These are phyloP conservation scores for Galerucella calmariensis DNA, from an alignment of 2,888 invertebrate genomes.

Conservation along the genomic window DNA sequence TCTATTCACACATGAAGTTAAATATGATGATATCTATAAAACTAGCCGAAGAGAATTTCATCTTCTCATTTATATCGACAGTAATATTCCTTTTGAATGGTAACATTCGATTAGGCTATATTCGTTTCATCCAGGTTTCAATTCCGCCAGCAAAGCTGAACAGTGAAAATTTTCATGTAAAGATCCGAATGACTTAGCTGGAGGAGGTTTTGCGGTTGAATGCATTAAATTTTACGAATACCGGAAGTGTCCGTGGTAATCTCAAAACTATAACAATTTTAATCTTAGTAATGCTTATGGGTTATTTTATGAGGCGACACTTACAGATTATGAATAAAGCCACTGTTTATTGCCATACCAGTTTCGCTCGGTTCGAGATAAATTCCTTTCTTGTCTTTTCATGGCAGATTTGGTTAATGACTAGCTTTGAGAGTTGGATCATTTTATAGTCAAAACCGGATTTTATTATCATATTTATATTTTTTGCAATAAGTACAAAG, in stretches of 20 bases:
- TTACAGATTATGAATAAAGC: conserved; percentile 46
- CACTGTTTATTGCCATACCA: conserved; percentile 37
- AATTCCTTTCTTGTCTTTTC: conserved; percentile 11
- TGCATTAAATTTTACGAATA: conserved; percentile 48
- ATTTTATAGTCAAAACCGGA: neutral
- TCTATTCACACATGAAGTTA: too few relatives aligned
- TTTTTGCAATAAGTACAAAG: neutral
- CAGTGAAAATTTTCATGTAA: conserved; percentile 37
- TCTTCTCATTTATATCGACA: conserved; percentile 23
- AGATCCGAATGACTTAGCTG: conserved; percentile 37
- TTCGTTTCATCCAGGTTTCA: conserved; percentile 36
- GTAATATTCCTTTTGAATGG: conserved; percentile 30
- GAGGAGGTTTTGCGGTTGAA: conserved; percentile 38
- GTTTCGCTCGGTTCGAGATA: neutral
- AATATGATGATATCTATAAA: conserved; percentile 8
- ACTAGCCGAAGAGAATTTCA: conserved; percentile 5
- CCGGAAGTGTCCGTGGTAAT: conserved; percentile 44
- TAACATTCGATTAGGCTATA: conserved; percentile 38
- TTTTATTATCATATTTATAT: neutral
- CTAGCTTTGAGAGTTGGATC: conserved; percentile 5
- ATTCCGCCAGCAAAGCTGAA: conserved; percentile 37
- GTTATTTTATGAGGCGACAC: conserved; percentile 46
- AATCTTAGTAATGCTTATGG: conserved; percentile 48
- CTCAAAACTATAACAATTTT: conserved; percentile 47
- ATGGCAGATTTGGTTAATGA: conserved; percentile 26